phyloP scores from a whole-genome alignment of 2,888 invertebrate genomes.

The Pollenia labialis region DNA sequence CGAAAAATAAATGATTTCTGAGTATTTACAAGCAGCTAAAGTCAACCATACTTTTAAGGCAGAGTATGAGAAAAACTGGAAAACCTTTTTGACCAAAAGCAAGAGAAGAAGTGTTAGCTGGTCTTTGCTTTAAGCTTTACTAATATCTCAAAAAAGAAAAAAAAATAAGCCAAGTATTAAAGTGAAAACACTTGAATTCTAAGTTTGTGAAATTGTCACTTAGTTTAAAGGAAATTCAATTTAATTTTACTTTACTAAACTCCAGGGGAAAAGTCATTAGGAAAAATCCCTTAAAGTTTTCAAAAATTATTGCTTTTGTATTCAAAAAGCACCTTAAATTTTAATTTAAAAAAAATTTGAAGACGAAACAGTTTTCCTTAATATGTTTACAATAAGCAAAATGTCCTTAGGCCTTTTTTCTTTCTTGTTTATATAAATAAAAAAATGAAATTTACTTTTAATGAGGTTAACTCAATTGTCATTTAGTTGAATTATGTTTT shows the following conservation, averaged over 20 bases:
- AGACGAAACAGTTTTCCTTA: not conserved
- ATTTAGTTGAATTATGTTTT: constrained; percentile 7
- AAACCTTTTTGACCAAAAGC: not conserved
- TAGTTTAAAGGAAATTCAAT: not conserved
- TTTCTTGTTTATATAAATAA: not conserved
- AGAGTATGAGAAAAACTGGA: not conserved
- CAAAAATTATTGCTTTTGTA: no score
- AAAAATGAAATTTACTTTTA: constrained; percentile 18
- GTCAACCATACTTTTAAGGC: not conserved
- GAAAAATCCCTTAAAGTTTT: no score
- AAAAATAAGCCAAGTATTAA: not conserved
- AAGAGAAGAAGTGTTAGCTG: not conserved
- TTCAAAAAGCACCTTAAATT: no score
- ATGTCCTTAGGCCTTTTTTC: no score
- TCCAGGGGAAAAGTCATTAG: not conserved
- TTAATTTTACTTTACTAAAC: not conserved
- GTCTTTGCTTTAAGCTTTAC: no score
- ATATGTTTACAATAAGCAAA: no score
- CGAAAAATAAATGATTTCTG: constrained; percentile 28
- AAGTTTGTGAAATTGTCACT: no score
- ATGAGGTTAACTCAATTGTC: constrained; percentile 26
- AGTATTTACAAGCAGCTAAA: constrained; percentile 7
- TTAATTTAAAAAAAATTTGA: not conserved
- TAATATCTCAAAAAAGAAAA: not conserved
- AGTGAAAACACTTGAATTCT: not conserved